Evolutionary conservation across 64 coral and sea anemone species (phyloP), one percentile per base, ranked within the genome.

Genomic region (Porites australiensis): DNA sequence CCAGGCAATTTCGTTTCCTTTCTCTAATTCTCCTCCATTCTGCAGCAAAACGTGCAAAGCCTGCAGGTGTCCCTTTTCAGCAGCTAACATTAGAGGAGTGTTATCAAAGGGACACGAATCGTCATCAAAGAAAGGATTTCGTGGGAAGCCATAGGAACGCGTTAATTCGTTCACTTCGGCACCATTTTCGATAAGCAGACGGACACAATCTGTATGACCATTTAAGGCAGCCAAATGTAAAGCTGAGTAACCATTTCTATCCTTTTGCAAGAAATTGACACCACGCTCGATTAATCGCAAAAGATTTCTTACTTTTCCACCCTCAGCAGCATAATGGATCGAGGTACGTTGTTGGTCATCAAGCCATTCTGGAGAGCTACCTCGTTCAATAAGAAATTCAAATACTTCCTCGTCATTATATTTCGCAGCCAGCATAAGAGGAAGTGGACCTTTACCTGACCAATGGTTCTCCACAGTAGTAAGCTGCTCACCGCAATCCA

Each of bases 361-460:
- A 5, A 1, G 10, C 67, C 22, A 27, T 23, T 70, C 67, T 9
- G 37, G 67, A 22, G 67, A 70, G 67, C 7, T 12, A 12, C 54
- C 54, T 57, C 12, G 1, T 57, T 7, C 54, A 57, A 57, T 12
- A 57, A 57, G 54, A 57, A 57, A 57, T 57, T 57, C 54, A 9
- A 57, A 7, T 9, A 57, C 54, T 7, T 57, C 54, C 12, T 9
- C 70, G 82, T 87, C 20, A 63, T 48, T 22, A 94, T 71, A 77
- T 74, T 58, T 23, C 69, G 93, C 88, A 18, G 93, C 93, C 20
- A 94, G 10, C 87, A 94, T 94, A 5, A 94, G 79, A 1, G 93
- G 87, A 13, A 87, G 83, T 11, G 15, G 68, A 72, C 55, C 57
- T 13, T 73, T 23, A 7, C 4, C 54, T 57, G 54, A 3, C 7